Percentiles rank a stretch among this genome's conserved stretches.
Conservation (phyloP, 2,113 vertebrate species). For the Rhynchopsitta pachyrhyncha region DNA sequence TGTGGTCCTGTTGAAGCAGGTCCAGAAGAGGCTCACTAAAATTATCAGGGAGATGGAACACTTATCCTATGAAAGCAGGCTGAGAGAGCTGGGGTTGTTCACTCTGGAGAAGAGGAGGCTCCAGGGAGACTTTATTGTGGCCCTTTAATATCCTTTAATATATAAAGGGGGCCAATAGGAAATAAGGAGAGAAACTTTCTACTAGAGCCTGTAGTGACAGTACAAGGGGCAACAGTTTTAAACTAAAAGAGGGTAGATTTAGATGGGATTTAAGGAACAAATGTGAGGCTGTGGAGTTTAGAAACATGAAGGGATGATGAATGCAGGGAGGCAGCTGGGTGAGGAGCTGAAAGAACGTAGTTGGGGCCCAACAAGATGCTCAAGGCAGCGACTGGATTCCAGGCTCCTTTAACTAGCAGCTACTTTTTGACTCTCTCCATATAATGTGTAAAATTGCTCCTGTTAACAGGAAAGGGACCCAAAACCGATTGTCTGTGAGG, state of each 20-base stretch:
- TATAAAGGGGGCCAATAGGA: neutral
- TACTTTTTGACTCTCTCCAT: neutral
- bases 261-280: neutral
- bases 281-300: neutral
- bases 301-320: neutral
- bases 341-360: neutral
- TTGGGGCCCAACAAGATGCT: neutral
- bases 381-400: accelerated
- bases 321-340: neutral
- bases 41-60: neutral
- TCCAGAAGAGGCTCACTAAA: neutral
- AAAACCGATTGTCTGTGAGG: neutral
- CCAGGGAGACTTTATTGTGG: neutral
- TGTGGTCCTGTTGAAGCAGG: accelerated
- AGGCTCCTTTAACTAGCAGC: neutral
- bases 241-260: neutral
- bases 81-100: neutral
- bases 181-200: neutral
- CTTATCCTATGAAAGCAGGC: neutral
- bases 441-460: neutral
- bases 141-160: neutral
- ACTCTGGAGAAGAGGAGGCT: neutral
- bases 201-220: neutral
- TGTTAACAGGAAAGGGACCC: neutral
- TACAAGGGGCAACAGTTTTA: neutral